phyloP scores from a whole-genome alignment of 23 tunicate species.

The Trididemnum miniatum region DNA sequence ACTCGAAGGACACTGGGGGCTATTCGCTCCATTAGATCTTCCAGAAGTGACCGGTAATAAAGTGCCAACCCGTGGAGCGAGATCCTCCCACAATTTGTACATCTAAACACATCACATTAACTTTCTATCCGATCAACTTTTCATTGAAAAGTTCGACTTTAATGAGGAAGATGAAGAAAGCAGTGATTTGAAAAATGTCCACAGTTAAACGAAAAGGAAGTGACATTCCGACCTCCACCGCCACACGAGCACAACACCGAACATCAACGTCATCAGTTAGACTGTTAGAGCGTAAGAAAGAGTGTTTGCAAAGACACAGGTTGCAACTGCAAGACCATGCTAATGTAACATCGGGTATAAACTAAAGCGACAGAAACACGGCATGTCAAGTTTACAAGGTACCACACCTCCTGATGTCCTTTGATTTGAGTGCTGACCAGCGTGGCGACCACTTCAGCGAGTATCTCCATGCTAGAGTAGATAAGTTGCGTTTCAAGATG shows the following conservation, averaged over 20 bases:
- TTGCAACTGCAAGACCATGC: too few species aligned
- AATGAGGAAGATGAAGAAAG: too few species aligned
- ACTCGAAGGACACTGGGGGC: slow-evolving; percentile 47
- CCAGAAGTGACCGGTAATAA: slow-evolving; percentile 38
- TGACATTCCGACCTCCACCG: too few species aligned
- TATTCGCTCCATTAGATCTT: slow-evolving; percentile 39
- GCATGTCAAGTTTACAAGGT: too few species aligned
- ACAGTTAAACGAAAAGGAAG: not conserved
- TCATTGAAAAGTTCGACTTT: too few species aligned
- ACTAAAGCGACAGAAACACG: too few species aligned
- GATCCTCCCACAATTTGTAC: slow-evolving; percentile 78
- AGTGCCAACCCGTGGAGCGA: slow-evolving; percentile 73
- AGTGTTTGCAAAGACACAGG: too few species aligned
- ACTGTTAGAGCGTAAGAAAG: too few species aligned
- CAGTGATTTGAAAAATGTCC: not conserved
- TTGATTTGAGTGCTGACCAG: slow-evolving; percentile 85
- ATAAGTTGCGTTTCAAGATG: slow-evolving; percentile 90
- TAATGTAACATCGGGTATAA: too few species aligned
- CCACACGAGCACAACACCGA: too few species aligned
- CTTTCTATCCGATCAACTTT: too few species aligned
- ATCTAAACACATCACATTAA: slow-evolving; percentile 49
- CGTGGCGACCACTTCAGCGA: slow-evolving; percentile 76
- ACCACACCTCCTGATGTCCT: slow-evolving; percentile 86
- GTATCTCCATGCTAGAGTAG: slow-evolving; percentile 72
- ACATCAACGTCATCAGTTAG: too few species aligned